phyloP scores from a whole-genome alignment of 2,888 invertebrate species.

The Agrotis puta region DNA sequence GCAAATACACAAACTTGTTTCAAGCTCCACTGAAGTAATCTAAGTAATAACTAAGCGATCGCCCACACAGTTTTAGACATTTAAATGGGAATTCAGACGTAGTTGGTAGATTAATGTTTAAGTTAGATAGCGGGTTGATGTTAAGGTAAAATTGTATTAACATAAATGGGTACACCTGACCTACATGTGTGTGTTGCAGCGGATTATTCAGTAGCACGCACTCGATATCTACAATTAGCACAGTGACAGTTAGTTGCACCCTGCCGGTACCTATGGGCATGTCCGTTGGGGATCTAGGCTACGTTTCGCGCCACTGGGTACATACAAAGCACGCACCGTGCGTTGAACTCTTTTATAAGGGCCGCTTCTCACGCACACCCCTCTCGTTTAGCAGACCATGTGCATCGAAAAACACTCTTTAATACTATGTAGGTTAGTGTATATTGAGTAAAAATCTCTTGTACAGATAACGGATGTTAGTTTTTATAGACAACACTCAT shows the following conservation, averaged over 20 bases:
- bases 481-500: constrained; percentile 75
- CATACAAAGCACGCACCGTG: constrained; percentile 84
- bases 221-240: constrained; percentile 17
- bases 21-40: constrained; percentile 51
- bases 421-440: constrained; percentile 75
- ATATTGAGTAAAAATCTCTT: constrained; percentile 68
- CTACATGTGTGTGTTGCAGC: constrained; percentile 8
- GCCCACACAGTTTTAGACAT: constrained; percentile 31
- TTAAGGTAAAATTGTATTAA: neutral
- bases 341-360: constrained; percentile 91
- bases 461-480: constrained; percentile 78
- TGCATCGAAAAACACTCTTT: constrained; percentile 74
- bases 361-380: constrained; percentile 82
- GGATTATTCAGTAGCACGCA: constrained; percentile 31
- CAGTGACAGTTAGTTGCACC: constrained; percentile 50
- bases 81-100: constrained; percentile 14
- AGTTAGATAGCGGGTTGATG: neutral
- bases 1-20: constrained; percentile 45
- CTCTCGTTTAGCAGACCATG: constrained; percentile 51
- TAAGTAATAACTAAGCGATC: constrained; percentile 49
- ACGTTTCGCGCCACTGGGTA: constrained; percentile 81
- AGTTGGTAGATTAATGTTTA: constrained; percentile 2
- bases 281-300: constrained; percentile 76
- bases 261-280: constrained; percentile 51
- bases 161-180: constrained; percentile 10